Conservation (phyloP, 2,888 invertebrate species). For the Brenthis daphne region DNA sequence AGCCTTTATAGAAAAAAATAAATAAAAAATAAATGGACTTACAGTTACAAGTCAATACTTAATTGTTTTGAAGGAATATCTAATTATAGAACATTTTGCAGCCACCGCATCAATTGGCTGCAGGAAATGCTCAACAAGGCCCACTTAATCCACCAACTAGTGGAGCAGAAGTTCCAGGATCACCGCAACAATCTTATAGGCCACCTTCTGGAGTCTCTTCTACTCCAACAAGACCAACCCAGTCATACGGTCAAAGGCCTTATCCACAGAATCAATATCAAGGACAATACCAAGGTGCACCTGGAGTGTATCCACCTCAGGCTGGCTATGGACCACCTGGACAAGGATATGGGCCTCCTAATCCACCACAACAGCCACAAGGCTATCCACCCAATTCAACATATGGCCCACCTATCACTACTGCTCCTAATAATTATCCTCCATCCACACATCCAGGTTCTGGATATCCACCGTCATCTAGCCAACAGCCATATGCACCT, state of each 20-base stretch:
- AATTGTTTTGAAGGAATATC: too few relatives aligned
- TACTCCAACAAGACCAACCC: constrained; percentile 84
- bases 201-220: constrained; percentile 76
- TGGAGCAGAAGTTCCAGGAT: constrained; percentile 65
- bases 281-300: constrained; percentile 80
- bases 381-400: constrained; percentile 85
- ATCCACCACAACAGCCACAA: constrained; percentile 83
- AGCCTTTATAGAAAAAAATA: too few relatives aligned
- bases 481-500: constrained; percentile 76
- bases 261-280: constrained; percentile 87
- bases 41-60: too few relatives aligned
- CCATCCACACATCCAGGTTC: constrained; percentile 77
- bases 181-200: constrained; percentile 76
- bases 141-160: constrained; percentile 65
- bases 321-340: constrained; percentile 86
- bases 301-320: constrained; percentile 85
- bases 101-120: constrained; percentile 82
- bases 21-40: too few relatives aligned
- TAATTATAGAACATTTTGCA: constrained; percentile 40
- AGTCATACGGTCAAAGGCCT: constrained; percentile 86
- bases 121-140: constrained; percentile 75
- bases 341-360: constrained; percentile 85
- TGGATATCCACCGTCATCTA: constrained; percentile 72
- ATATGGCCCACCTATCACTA: constrained; percentile 84
- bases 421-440: constrained; percentile 81